Conservation (phyloP, 2,888 invertebrate species). For the Mallateleia sp. region DNA sequence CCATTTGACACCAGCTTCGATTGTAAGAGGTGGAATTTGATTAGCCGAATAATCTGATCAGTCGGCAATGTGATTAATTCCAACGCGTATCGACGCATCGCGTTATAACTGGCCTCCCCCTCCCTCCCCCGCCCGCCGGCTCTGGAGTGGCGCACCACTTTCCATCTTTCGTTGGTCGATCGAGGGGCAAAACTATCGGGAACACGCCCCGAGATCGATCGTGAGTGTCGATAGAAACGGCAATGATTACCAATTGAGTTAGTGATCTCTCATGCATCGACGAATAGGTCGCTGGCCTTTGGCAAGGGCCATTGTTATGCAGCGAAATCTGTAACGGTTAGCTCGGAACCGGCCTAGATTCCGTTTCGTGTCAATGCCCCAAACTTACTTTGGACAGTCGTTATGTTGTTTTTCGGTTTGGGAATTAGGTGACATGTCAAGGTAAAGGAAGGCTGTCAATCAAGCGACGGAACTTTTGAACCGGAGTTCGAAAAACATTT, state of each 20-base stretch:
- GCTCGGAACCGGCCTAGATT: conserved; percentile 57
- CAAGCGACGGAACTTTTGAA: background rate
- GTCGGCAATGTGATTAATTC: conserved; percentile 88
- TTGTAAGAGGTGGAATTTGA: conserved; percentile 86
- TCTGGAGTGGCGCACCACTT: conserved; percentile 46
- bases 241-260: conserved; percentile 74
- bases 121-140: conserved; percentile 32
- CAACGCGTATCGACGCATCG: conserved; percentile 85
- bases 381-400: conserved; percentile 19
- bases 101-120: conserved; percentile 75
- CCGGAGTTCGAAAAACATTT: background rate
- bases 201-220: conserved; percentile 82
- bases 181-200: conserved; percentile 80
- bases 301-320: conserved; percentile 56
- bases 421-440: background rate
- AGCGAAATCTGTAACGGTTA: conserved; percentile 57
- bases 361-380: conserved; percentile 44
- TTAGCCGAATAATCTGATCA: conserved; percentile 88
- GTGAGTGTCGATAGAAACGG: conserved; percentile 74
- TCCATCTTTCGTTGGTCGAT: conserved; percentile 62
- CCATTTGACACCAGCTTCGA: conserved; percentile 37
- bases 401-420: conserved; percentile 23
- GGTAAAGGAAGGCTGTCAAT: background rate
- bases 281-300: conserved; percentile 69
- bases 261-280: conserved; percentile 60